Percentiles rank a stretch among this genome's conserved stretches.
These are phyloP conservation scores for Andrena fulva DNA, from an alignment of 2,888 invertebrate species.

Conservation along the genomic window DNA sequence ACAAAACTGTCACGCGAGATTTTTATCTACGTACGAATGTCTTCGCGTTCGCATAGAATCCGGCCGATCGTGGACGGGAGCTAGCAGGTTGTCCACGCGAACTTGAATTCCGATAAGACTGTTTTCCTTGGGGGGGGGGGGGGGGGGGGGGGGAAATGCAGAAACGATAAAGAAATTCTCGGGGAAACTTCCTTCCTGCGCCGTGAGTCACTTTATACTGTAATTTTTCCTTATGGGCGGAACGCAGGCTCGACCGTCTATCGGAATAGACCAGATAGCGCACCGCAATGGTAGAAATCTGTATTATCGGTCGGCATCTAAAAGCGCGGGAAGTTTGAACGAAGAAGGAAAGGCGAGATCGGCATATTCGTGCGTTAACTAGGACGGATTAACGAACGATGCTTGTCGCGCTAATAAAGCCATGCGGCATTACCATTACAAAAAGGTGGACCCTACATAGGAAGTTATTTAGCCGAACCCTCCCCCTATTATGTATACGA, in stretches of 20 bases:
- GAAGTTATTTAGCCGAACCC: slow-evolving; percentile 39
- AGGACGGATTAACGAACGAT: slow-evolving; percentile 32
- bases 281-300: slow-evolving; percentile 31
- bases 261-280: not conserved
- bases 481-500: slow-evolving; percentile 40
- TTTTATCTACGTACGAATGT: not conserved
- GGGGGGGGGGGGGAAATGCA: not conserved
- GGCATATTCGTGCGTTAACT: not conserved
- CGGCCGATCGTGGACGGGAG: not conserved
- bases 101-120: not conserved
- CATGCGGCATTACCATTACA: slow-evolving; percentile 44
- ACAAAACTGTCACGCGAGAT: not conserved
- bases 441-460: slow-evolving; percentile 37
- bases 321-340: slow-evolving; percentile 50
- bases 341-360: not conserved
- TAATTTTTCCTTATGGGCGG: too few species aligned
- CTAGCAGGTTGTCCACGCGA: slow-evolving; percentile 15
- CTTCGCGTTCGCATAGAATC: not conserved
- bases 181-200: not conserved
- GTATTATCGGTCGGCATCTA: slow-evolving; percentile 35
- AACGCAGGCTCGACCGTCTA: slow-evolving; percentile 3
- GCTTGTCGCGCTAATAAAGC: slow-evolving; percentile 30
- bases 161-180: not conserved
- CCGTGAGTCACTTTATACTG: not conserved
- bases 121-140: not conserved